Conservation (phyloP, 2,888 invertebrate species). For the Agriopis leucophaearia region DNA sequence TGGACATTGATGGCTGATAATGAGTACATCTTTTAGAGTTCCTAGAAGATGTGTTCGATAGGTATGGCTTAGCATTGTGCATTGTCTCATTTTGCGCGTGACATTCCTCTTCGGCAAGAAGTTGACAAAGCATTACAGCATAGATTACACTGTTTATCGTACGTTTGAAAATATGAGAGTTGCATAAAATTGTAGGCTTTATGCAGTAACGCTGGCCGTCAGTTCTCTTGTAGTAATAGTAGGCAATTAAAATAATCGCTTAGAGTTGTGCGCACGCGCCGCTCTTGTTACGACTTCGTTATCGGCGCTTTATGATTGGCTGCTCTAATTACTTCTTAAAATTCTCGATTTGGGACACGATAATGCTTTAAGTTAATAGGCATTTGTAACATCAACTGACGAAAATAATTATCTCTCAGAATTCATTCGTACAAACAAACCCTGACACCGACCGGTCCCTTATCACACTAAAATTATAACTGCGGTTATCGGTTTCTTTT, state of each 20-base stretch:
- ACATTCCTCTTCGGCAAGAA: background rate
- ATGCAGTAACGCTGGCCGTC: background rate
- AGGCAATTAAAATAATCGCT: slow-evolving; percentile 61
- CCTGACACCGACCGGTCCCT: no score
- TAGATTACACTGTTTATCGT: background rate
- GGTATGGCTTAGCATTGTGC: background rate
- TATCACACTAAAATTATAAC: no score
- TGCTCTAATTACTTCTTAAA: slow-evolving; percentile 46
- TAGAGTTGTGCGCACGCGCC: slow-evolving; percentile 59
- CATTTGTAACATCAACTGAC: background rate
- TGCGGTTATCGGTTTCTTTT: no score
- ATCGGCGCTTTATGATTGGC: slow-evolving; percentile 63
- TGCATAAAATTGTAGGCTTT: background rate
- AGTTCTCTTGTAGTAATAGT: slow-evolving; percentile 53
- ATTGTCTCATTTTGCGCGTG: background rate
- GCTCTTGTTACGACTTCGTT: slow-evolving; percentile 60
- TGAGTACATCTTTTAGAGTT: no score
- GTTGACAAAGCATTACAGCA: background rate
- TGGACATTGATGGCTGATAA: no score
- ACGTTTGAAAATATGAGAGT: background rate
- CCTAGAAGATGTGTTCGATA: no score
- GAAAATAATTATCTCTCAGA: background rate
- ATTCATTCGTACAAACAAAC: background rate
- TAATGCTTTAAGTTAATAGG: background rate
- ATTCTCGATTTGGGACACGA: slow-evolving; percentile 28